These are phyloP conservation scores for Papilio polytes DNA, from an alignment of 1,140 invertebrate genomes.

Conservation along the genomic window DNA sequence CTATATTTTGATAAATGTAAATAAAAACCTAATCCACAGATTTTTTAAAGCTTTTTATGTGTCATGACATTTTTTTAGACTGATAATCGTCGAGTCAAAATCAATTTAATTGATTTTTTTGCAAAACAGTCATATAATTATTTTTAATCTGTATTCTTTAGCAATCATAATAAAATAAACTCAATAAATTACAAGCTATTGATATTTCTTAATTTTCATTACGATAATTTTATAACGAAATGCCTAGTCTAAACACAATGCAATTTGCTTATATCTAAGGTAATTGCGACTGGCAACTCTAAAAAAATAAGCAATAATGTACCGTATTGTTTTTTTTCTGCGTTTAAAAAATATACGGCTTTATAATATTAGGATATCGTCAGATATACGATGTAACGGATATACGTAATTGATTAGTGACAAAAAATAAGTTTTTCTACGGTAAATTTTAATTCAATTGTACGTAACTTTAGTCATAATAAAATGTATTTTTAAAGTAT, in stretches of 20 bases:
- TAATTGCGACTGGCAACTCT: constrained; percentile 8
- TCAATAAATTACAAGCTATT: background rate
- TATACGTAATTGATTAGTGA: constrained; percentile 77
- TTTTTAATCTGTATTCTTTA: too few species aligned
- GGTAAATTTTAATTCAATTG: constrained; percentile 61
- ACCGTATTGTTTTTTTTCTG: constrained; percentile 39
- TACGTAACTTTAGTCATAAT: constrained; percentile 59
- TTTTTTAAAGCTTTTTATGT: background rate
- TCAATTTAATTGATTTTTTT: background rate
- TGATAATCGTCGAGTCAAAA: background rate
- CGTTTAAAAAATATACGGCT: constrained; percentile 40
- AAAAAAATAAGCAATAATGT: background rate
- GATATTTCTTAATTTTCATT: background rate
- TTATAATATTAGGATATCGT: constrained; percentile 51
- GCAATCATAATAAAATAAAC: background rate
- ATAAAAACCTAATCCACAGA: background rate
- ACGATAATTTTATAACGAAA: background rate
- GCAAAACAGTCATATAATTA: background rate
- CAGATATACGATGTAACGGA: constrained; percentile 75
- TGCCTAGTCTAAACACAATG: constrained; percentile 3
- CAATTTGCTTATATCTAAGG: constrained; percentile 8
- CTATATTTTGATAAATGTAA: background rate
- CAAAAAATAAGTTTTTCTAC: constrained; percentile 70
- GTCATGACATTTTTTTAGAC: background rate
- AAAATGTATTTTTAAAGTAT: constrained; percentile 70